phyloP scores from a whole-genome alignment of 2,113 vertebrate genomes.

The Bambusicola thoracicus region DNA sequence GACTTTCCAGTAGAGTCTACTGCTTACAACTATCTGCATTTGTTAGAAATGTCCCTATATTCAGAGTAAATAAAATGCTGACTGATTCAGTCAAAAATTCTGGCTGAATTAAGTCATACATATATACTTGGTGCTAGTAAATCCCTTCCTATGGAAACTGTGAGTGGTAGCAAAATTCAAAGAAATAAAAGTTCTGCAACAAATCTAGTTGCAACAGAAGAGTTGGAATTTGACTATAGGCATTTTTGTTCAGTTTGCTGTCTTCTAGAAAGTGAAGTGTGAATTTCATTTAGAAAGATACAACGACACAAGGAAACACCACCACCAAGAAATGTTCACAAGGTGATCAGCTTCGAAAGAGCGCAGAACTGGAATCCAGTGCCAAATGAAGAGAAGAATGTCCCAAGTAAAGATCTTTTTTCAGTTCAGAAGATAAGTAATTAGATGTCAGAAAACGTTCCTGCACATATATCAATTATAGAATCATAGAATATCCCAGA shows the following conservation, averaged over 20 bases:
- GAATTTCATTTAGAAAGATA: not conserved
- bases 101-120: not conserved
- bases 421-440: not conserved
- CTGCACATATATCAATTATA: not conserved
- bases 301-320: not conserved
- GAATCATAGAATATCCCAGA: not conserved
- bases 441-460: not conserved
- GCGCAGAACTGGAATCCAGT: not conserved
- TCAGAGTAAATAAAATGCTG: not conserved
- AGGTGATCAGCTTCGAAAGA: not conserved
- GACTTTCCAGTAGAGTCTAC: too few species aligned
- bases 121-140: not conserved
- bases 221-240: not conserved
- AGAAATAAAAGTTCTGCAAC: not conserved
- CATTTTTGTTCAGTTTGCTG: not conserved
- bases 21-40: not conserved
- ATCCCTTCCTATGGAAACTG: not conserved
- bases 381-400: not conserved
- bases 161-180: not conserved
- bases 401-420: not conserved
- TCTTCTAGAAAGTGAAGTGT: not conserved
- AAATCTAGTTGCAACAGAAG: not conserved
- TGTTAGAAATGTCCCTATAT: not conserved
- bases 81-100: not conserved
- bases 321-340: not conserved